These are phyloP conservation scores for Lycocerus yunnanus DNA, from an alignment of 2,888 invertebrate genomes.

Conservation along the genomic window DNA sequence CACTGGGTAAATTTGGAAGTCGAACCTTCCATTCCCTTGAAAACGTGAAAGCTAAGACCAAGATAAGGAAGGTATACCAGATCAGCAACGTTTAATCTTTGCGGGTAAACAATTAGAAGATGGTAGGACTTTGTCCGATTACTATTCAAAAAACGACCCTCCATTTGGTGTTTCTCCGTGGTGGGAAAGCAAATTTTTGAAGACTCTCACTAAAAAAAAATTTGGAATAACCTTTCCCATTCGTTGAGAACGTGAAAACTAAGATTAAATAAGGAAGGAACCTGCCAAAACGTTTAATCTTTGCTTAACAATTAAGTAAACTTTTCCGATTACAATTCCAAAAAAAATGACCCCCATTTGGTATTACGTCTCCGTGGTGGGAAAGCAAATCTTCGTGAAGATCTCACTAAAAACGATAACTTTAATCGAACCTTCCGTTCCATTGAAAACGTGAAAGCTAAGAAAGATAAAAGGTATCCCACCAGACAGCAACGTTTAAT, in stretches of 20 bases:
- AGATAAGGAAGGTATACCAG: conserved; percentile 90
- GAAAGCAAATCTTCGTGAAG: conserved; percentile 97
- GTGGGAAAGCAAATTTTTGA: background rate
- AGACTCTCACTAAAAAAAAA: background rate
- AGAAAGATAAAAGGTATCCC: background rate
- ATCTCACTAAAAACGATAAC: conserved; percentile 93
- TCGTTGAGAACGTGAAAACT: background rate
- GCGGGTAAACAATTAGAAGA: conserved; percentile 96
- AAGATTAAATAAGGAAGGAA: background rate
- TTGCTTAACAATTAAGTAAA: background rate
- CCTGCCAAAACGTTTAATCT: background rate
- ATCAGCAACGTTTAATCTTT: conserved; percentile 90
- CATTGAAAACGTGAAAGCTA: conserved; percentile 85
- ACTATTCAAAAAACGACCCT: conserved; percentile 48
- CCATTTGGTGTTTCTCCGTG: background rate
- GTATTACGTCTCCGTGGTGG: background rate
- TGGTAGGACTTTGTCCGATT: conserved; percentile 87
- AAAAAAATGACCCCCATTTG: background rate
- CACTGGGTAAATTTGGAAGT: conserved; percentile 94
- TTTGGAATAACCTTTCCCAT: background rate
- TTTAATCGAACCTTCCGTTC: conserved; percentile 89
- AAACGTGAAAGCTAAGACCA: conserved; percentile 95
- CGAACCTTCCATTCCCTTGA: conserved; percentile 91
- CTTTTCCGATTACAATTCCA: background rate
- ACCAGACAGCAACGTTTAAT: background rate